Base-by-base conservation (phyloP, 2,888 invertebrate species). In the Drosophila stalkeri region DNA sequence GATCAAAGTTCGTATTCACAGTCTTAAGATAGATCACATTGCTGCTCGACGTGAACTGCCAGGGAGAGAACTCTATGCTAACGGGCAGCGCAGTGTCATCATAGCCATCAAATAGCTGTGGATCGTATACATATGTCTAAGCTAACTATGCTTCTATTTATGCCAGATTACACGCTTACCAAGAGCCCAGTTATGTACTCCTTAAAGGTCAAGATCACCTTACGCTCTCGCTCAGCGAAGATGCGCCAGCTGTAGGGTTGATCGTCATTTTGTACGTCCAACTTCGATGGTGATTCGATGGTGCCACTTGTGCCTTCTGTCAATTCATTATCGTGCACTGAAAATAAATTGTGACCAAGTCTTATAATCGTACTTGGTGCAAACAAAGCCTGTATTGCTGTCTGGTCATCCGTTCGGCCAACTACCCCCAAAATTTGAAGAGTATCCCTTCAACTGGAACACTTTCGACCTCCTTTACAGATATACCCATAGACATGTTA, bases 31-130 rank as follows among this genome's bases (percentile, higher is more conserved):
- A 95, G 0, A 95, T 92, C 2, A 95, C 94, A 92, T 96, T 97
- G 8, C 95, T 95, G 41, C 95, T 94, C 0, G 96, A 95, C 62
- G 93, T 94, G 3, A 96, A 88, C 1, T 81, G 69, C 84, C 86
- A 90, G 0, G 91, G 91, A 8, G 91, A 87, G 20, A 49, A 5
- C 12, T 43, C 39, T 6, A 92, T 82, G 3, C 76, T 65, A 1
- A 92, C 68, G 9, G 67, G 35, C 16, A 95, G 94, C 1, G 96
- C 95, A 2, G 94, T 94, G 0, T 94, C 94, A 90, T 97, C 95
- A 77, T 94, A 95, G 0, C 98, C 98, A 92, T 98, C 97, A 86
- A 95, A 96, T 39, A 98, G 92, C 96, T 96, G 35, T 6, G 20
- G 8, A n/a, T 5, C 8, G 3, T 37, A 6, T 11, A 3, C 31